Conservation (phyloP, 2,797 vertebrate species). For the Yasuhikotakia modesta region DNA sequence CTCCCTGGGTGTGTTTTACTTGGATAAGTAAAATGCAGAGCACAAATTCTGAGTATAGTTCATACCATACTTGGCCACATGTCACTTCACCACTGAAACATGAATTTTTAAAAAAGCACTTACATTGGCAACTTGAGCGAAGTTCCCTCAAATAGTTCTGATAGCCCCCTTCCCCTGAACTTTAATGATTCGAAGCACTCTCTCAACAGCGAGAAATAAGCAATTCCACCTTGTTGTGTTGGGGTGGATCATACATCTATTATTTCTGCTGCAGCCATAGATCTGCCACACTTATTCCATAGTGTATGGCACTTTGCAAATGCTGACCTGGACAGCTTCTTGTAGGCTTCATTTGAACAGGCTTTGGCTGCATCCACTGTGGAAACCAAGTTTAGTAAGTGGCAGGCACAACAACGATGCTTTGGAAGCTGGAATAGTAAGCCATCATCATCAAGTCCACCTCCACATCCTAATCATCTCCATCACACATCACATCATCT, state of each 20-base stretch:
- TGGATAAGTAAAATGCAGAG: too few species aligned
- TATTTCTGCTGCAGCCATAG: slow-evolving; percentile 32
- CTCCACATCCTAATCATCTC: neutral
- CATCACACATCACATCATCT: neutral
- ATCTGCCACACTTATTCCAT: slow-evolving; percentile 39
- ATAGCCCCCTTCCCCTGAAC: neutral
- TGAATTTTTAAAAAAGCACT: neutral
- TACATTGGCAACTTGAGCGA: slow-evolving; percentile 26
- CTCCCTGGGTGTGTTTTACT: too few species aligned
- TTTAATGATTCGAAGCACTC: neutral
- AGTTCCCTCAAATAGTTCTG: slow-evolving; percentile 18
- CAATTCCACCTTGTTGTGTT: neutral
- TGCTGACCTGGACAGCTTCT: slow-evolving; percentile 23
- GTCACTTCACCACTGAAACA: too few species aligned
- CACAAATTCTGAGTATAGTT: too few species aligned
- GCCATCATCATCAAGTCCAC: neutral
- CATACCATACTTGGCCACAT: too few species aligned
- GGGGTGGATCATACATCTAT: slow-evolving; percentile 20
- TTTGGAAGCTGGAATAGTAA: too few species aligned
- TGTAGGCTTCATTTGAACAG: slow-evolving; percentile 22
- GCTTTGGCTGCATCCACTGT: slow-evolving; percentile 17
- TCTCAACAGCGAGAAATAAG: neutral
- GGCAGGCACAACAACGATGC: neutral
- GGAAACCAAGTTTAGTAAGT: slow-evolving; percentile 5
- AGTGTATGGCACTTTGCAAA: slow-evolving; percentile 38